Conservation (phyloP, 2,888 invertebrate species). For the Synergus laeviventris region DNA sequence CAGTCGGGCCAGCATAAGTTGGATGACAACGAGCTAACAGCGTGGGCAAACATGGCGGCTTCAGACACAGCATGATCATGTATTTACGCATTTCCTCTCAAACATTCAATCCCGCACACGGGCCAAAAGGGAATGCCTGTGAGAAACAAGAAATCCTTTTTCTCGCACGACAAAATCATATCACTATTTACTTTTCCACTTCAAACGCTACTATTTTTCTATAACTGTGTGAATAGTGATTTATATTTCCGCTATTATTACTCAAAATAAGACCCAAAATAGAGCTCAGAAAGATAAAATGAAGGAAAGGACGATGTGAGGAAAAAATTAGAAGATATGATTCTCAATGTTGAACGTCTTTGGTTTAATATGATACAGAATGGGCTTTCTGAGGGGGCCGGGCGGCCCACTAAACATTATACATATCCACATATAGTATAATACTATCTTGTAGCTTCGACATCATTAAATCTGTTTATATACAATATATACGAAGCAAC, state of each 20-base stretch:
- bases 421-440: conserved; percentile 41
- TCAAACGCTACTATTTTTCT: neutral
- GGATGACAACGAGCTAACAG: conserved; percentile 74
- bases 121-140: conserved; percentile 50
- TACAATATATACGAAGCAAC: conserved; percentile 60
- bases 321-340: conserved; percentile 38
- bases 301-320: neutral
- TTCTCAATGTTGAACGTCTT: conserved; percentile 69
- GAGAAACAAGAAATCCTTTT: conserved; percentile 55
- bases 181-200: neutral
- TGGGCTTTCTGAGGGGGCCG: conserved; percentile 52
- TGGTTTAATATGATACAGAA: conserved; percentile 74
- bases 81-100: conserved; percentile 74
- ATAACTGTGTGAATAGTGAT: neutral
- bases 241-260: neutral
- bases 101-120: conserved; percentile 65
- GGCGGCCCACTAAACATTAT: conserved; percentile 49
- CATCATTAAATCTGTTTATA: conserved; percentile 61
- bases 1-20: conserved; percentile 68
- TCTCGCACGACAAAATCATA: conserved; percentile 7
- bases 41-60: conserved; percentile 72
- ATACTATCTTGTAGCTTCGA: conserved; percentile 57
- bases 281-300: neutral
- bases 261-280: too few relatives aligned
- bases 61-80: conserved; percentile 71